phyloP scores from a whole-genome alignment of 1,140 invertebrate species.

The Heterodera carotae region DNA sequence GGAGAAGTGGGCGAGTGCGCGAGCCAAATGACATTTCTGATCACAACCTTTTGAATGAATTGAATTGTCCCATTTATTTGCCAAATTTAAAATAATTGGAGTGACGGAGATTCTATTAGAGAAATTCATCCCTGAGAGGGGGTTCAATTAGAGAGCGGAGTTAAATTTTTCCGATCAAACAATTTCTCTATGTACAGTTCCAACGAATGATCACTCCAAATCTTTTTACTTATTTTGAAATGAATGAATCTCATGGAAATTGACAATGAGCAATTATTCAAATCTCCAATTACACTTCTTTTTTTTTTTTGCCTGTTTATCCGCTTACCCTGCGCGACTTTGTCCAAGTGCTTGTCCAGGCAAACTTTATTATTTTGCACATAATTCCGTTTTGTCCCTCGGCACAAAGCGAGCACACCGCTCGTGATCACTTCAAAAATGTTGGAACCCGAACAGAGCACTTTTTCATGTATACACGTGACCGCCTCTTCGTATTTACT shows the following conservation, averaged over 20 bases:
- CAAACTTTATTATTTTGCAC: constrained; percentile 18
- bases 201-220: background rate
- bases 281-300: background rate
- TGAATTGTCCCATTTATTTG: no score
- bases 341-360: constrained; percentile 13
- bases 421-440: constrained; percentile 21
- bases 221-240: no score
- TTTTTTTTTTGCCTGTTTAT: background rate
- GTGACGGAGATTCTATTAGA: no score
- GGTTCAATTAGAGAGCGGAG: no score
- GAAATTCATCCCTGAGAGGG: no score
- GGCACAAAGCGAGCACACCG: constrained; percentile 9
- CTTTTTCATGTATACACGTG: constrained; percentile 13
- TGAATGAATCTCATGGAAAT: no score
- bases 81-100: no score
- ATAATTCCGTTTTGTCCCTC: constrained; percentile 10
- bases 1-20: constrained; percentile 24
- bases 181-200: background rate
- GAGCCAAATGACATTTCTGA: constrained; percentile 19
- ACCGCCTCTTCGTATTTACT: constrained; percentile 19
- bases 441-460: constrained; percentile 1
- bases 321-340: background rate
- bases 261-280: no score
- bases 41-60: constrained; percentile 6
- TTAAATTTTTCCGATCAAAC: no score